phyloP scores from a whole-genome alignment of 2,113 vertebrate genomes.

The Pachypanchax playfairii region DNA sequence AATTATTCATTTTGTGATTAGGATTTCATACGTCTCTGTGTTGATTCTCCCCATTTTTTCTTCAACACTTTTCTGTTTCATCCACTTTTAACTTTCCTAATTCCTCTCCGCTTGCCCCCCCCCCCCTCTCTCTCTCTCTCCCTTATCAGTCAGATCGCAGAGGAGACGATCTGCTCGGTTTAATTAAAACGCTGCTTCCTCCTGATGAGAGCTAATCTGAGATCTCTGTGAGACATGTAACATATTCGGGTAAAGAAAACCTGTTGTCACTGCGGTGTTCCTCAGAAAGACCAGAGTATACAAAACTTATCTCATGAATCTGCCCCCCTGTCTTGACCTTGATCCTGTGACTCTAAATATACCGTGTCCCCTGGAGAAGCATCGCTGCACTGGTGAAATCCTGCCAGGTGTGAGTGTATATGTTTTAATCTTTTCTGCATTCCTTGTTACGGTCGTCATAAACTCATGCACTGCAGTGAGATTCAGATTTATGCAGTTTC shows the following conservation, averaged over 20 bases:
- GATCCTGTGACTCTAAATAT: constrained; percentile 56
- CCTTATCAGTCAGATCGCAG: constrained; percentile 53
- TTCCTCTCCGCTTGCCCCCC: constrained; percentile 26
- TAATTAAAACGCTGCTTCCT: constrained; percentile 67
- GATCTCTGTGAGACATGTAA: constrained; percentile 33
- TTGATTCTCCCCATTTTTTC: constrained; percentile 11
- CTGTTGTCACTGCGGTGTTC: constrained; percentile 60
- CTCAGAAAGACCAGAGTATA: constrained; percentile 26
- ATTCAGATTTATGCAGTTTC: constrained; percentile 46
- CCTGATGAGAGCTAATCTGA: constrained; percentile 61
- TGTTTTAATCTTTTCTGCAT: background rate
- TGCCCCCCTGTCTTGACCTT: constrained; percentile 57
- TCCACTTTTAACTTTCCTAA: constrained; percentile 31
- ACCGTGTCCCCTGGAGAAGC: constrained; percentile 14
- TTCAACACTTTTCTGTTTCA: constrained; percentile 3
- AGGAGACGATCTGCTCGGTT: constrained; percentile 58
- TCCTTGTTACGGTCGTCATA: constrained; percentile 23
- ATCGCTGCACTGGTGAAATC: constrained; percentile 30
- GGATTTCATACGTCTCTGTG: constrained; percentile 35
- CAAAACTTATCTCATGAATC: constrained; percentile 14
- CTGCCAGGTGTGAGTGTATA: constrained; percentile 41
- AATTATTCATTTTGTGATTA: constrained; percentile 64
- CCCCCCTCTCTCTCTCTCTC: constrained; percentile 16
- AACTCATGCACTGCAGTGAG: constrained; percentile 27
- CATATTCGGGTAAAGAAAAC: constrained; percentile 39